Evolutionary conservation across 2,888 invertebrate genomes (phyloP).

Genomic region (Ashinkailepas kermadecensis): DNA sequence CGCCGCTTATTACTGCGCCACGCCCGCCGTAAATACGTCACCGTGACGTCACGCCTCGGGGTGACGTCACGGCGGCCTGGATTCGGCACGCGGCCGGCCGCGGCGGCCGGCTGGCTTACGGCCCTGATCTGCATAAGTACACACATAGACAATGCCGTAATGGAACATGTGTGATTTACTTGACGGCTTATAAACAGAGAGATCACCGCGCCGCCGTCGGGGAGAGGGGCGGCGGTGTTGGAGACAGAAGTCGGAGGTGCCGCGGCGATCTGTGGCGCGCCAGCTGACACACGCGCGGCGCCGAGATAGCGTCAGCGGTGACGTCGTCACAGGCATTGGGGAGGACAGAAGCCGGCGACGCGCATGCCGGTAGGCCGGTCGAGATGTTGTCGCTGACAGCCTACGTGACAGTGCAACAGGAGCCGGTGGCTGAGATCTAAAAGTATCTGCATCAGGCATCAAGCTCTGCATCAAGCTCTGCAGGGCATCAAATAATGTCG

Average conservation of each 20-base stretch:
- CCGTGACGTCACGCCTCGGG: not conserved
- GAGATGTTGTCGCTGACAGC: too few relatives aligned
- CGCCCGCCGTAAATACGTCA: slow-evolving; percentile 4
- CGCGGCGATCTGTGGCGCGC: not conserved
- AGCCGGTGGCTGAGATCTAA: too few relatives aligned
- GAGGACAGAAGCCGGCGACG: not conserved
- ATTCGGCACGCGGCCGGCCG: not conserved
- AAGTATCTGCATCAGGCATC: too few relatives aligned
- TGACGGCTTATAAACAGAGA: not conserved
- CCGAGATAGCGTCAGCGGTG: not conserved
- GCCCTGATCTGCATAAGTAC: not conserved
- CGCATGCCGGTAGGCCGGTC: too few relatives aligned
- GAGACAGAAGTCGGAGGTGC: too few relatives aligned
- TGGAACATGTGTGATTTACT: slow-evolving; percentile 9
- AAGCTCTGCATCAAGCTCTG: too few relatives aligned
- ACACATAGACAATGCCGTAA: slow-evolving; percentile 21
- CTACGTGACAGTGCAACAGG: too few relatives aligned
- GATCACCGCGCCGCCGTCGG: not conserved
- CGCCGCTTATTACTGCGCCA: not conserved
- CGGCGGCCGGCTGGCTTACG: not conserved
- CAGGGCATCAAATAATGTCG: too few relatives aligned
- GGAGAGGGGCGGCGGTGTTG: too few relatives aligned
- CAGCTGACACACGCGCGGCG: not conserved
- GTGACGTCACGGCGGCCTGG: slow-evolving; percentile 5
- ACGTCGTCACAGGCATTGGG: not conserved